These are phyloP conservation scores for Channa striata DNA, from an alignment of 2,797 vertebrate species.

Conservation along the genomic window DNA sequence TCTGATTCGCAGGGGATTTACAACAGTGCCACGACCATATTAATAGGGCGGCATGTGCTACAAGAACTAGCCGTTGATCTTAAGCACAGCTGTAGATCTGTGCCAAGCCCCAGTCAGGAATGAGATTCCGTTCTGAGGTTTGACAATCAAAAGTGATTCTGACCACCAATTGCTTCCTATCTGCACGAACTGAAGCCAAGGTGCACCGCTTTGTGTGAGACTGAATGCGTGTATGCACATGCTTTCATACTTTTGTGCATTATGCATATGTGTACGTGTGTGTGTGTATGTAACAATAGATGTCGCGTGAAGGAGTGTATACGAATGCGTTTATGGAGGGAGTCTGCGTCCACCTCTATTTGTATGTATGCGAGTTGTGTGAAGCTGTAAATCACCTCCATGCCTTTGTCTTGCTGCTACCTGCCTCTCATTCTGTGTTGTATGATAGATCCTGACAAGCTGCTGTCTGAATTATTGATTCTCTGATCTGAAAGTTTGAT, in stretches of 20 bases:
- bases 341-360: constrained; percentile 52
- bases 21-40: constrained; percentile 46
- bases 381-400: constrained; percentile 70
- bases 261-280: not conserved
- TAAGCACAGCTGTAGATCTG: constrained; percentile 63
- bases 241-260: constrained; percentile 25
- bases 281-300: constrained; percentile 1
- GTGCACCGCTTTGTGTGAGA: constrained; percentile 35
- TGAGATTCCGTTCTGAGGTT: constrained; percentile 39
- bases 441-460: constrained; percentile 81
- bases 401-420: constrained; percentile 58
- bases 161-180: constrained; percentile 40
- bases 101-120: constrained; percentile 15
- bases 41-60: constrained; percentile 59
- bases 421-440: constrained; percentile 68
- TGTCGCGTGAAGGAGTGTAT: constrained; percentile 13
- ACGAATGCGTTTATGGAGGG: constrained; percentile 30
- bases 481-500: constrained; percentile 85
- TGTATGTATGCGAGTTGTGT: constrained; percentile 54
- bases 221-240: constrained; percentile 30
- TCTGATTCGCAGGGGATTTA: constrained; percentile 73
- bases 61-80: constrained; percentile 61
- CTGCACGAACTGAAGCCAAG: constrained; percentile 10
- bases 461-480: constrained; percentile 85
- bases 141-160: constrained; percentile 50